phyloP scores from a whole-genome alignment of 2,113 vertebrate species.

The Lepus europaeus region DNA sequence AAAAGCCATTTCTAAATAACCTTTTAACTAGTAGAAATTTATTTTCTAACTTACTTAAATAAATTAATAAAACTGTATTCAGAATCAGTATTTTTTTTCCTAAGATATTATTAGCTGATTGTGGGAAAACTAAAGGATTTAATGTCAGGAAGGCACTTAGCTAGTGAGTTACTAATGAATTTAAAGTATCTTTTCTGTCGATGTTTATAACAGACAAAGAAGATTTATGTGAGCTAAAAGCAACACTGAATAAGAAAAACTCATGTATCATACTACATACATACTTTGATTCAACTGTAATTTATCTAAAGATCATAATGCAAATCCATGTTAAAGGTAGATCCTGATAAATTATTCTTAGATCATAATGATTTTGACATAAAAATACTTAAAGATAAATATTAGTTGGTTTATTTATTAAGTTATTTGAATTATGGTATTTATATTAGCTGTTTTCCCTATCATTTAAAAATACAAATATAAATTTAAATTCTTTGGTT shows the following conservation, averaged over 20 bases:
- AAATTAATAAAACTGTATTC: neutral
- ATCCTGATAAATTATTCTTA: conserved; percentile 36
- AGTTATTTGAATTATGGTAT: conserved; percentile 9
- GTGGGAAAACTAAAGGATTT: neutral
- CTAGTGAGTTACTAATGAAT: neutral
- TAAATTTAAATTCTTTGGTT: conserved; percentile 30
- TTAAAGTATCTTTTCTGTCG: neutral
- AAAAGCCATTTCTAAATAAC: neutral
- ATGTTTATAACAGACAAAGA: conserved; percentile 22
- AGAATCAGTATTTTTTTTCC: conserved; percentile 11
- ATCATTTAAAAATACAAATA: conserved; percentile 25
- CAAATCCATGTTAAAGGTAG: neutral
- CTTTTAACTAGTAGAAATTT: neutral
- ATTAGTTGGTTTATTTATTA: neutral
- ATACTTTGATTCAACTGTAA: conserved; percentile 10
- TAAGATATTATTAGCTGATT: neutral
- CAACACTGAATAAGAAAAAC: neutral
- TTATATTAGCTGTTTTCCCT: conserved; percentile 54
- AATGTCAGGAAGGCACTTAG: neutral
- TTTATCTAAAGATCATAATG: conserved; percentile 12
- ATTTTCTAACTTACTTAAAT: neutral
- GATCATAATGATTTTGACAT: conserved; percentile 19
- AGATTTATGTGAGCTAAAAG: neutral
- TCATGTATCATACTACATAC: neutral
- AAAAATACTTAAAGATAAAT: neutral